Evolutionary conservation across 2,888 invertebrate genomes (phyloP), one percentile per base, ranked within the genome.

Genomic region (Idaea dimidiata): DNA sequence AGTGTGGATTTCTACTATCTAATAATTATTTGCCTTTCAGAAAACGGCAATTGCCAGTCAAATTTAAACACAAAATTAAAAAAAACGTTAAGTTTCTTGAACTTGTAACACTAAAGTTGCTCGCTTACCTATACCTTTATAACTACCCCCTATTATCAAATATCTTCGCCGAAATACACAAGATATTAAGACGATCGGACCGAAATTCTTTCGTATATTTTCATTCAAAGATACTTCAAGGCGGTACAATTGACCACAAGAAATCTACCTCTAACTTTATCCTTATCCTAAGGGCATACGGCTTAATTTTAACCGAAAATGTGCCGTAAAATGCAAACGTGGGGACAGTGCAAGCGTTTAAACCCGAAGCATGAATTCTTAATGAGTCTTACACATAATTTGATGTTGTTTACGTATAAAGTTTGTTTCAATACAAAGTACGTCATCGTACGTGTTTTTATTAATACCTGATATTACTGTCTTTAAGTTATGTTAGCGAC

Each of bases 231-330:
- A 43, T 43, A 14, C 43, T 43, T 10, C 43, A 43, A 43, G 43
- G 8, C 10, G 43, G 43, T 43, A 68, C 63, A 65, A 58, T 24
- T 64, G 58, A 64, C 68, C 69, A 67, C 67, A 58, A 59, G 64
- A 65, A 62, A 31, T 60, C 60, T 57, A 56, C 60, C 58, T 62
- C 57, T 56, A 64, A 62, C 60, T 8, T 61, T 59, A 55, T 17
- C 62, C 55, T 58, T 71, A 63, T 53, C n/a, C 0, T 59, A 10
- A 32, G 0, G 18, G 1, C 1, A 54, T 63, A 66, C 61, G 55
- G 71, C 62, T 60, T 18, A 61, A 61, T 43, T 43, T 43, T 8
- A 8, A 43, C 8, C 43, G 10, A 43, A 43, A 43, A 43, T 8
- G 10, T 14, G 43, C 43, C 8, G 14, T 43, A 43, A 43, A 43